Evolutionary conservation across 2,113 vertebrate genomes (phyloP).

Genomic region (Eurystomus gularis): DNA sequence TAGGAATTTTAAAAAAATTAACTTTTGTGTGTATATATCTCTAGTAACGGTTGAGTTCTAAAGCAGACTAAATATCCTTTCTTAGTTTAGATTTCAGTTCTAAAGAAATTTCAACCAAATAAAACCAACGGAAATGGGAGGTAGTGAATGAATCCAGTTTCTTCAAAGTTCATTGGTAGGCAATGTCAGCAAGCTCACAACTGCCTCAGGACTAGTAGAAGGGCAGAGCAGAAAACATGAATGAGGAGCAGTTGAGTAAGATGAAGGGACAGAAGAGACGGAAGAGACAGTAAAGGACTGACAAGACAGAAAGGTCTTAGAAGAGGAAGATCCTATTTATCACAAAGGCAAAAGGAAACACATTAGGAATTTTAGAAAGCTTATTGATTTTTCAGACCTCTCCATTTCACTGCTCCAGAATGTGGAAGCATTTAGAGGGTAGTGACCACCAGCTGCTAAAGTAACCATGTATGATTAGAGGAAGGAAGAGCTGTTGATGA

Average conservation of each 20-base stretch:
- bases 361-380: neutral
- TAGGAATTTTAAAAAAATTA: neutral
- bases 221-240: neutral
- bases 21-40: slow-evolving; percentile 26
- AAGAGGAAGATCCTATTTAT: neutral
- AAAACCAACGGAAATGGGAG: neutral
- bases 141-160: neutral
- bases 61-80: slow-evolving; percentile 48
- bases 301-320: neutral
- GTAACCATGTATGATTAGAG: neutral
- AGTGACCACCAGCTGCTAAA: neutral
- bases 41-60: neutral
- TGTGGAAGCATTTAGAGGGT: neutral
- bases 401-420: neutral
- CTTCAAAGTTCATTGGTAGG: neutral
- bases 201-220: neutral
- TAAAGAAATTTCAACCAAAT: slow-evolving; percentile 26
- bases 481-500: neutral
- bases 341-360: neutral
- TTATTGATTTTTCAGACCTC: neutral
- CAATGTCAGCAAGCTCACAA: slow-evolving; percentile 9
- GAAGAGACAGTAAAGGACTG: too few species aligned
- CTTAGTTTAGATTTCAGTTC: slow-evolving; percentile 38
- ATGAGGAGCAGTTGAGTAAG: neutral
- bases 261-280: neutral